Evolutionary conservation across 2,797 vertebrate species (phyloP).

Genomic region (Kryptopterus vitreolus): DNA sequence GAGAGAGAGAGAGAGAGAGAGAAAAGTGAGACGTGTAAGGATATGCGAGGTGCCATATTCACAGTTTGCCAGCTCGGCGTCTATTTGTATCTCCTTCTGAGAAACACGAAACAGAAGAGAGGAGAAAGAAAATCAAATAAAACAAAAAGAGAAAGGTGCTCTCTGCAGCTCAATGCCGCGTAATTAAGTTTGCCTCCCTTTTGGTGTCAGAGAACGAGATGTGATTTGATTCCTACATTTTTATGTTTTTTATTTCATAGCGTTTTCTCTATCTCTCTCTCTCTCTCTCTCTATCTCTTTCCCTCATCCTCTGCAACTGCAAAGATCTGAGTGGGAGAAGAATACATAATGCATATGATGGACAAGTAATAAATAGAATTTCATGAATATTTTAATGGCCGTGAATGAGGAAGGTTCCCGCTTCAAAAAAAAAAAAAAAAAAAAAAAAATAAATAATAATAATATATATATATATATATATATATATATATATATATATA

Average conservation of each 20-base stretch:
- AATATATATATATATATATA: too few species aligned
- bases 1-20: constrained; percentile 19
- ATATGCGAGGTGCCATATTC: constrained; percentile 28
- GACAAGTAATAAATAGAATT: constrained; percentile 67
- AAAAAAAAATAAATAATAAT: too few species aligned
- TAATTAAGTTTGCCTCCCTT: constrained; percentile 70
- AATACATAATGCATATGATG: constrained; percentile 75
- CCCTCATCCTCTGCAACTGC: constrained; percentile 54
- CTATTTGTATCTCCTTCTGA: constrained; percentile 45
- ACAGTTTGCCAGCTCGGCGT: constrained; percentile 33
- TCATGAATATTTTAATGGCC: constrained; percentile 77
- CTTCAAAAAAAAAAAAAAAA: too few species aligned
- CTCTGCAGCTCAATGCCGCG: constrained; percentile 58
- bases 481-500: too few species aligned
- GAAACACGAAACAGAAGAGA: constrained; percentile 58
- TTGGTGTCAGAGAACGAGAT: constrained; percentile 67
- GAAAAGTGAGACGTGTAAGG: constrained; percentile 11
- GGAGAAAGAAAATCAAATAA: constrained; percentile 36
- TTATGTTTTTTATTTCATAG: constrained; percentile 51
- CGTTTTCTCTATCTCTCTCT: constrained; percentile 29
- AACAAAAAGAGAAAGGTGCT: constrained; percentile 53
- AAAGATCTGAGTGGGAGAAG: constrained; percentile 64
- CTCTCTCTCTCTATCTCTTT: constrained; percentile 50
- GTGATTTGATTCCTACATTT: constrained; percentile 64
- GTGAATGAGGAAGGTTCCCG: constrained; percentile 68